Conservation (phyloP, 1,140 invertebrate species). For the Melipona quadrifasciata region DNA sequence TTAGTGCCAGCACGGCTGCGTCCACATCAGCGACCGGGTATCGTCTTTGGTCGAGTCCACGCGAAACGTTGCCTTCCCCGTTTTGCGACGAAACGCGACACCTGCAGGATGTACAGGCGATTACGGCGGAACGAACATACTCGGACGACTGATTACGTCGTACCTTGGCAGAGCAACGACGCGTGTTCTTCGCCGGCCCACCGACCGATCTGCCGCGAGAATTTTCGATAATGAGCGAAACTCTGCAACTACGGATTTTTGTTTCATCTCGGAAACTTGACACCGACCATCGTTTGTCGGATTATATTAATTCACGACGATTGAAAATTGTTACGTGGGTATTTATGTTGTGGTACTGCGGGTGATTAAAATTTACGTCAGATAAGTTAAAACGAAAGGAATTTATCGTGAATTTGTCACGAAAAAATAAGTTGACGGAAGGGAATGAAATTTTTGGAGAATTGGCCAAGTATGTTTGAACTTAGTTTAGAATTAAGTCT, state of each 20-base stretch:
- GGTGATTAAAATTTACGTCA: too few relatives aligned
- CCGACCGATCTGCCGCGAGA: neutral
- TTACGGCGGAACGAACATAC: neutral
- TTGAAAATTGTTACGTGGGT: too few relatives aligned
- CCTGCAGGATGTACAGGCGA: slow-evolving; percentile 42
- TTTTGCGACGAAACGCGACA: slow-evolving; percentile 47
- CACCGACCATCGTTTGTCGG: neutral
- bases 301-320: neutral
- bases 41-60: slow-evolving; percentile 22
- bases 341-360: too few relatives aligned
- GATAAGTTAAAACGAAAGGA: too few relatives aligned
- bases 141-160: neutral
- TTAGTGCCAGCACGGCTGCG: slow-evolving; percentile 68
- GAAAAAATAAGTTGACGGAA: too few relatives aligned
- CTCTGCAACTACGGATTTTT: neutral
- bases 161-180: neutral
- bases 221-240: neutral
- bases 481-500: too few relatives aligned
- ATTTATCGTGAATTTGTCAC: too few relatives aligned
- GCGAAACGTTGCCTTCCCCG: slow-evolving; percentile 8
- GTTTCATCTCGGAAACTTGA: neutral
- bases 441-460: too few relatives aligned
- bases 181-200: slow-evolving; percentile 4
- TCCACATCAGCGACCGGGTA: slow-evolving; percentile 55
- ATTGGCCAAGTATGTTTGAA: too few relatives aligned